Evolutionary conservation across 2,113 vertebrate species (phyloP), one percentile per base, ranked within the genome.

Genomic region (Cyprichromis sp.): DNA sequence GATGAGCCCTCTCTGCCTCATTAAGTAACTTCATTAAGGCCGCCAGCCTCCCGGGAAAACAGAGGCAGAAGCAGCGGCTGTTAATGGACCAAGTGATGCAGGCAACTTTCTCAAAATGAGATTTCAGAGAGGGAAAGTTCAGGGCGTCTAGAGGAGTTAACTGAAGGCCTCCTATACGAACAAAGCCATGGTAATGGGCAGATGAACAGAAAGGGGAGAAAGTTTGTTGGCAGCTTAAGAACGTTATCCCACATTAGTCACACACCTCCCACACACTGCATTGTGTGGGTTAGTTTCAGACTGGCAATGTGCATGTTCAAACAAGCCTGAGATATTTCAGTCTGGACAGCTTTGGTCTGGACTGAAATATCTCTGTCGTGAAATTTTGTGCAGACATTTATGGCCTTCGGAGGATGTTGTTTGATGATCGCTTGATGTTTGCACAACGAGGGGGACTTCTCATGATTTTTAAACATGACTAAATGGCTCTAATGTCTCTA

Each of bases 1-100:
- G 95, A 95, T 94, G 88, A 93, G 88, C 92, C 91, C 89, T 94
- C 94, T 94, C 87, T 91, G 94, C 93, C 93, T 96, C 96, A 96
- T 97, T 96, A 96, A 96, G 91, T 96, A 90, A 94, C 92, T 96
- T 93, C 90, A 95, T 96, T 94, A 93, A 90, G 80, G 42, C 88
- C 26, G 42, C 81, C 80, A 76, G 86, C 87, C 90, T 92, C 89
- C 81, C 34, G 53, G 92, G 90, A 87, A 81, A 83, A 86, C 86
- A 11, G 85, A 57, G 86, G 87, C 87, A 83, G 85, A 88, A 91
- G 89, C 53, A 88, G 92, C 73, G 78, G 81, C 31, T 42, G 79
- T 94, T 95, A 95, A 94, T 92, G 87, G 87, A 90, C 87, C 52
- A 31, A 85, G 82, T 92, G 92, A 91, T 80, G 34, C 66, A 83